Base-by-base conservation (phyloP, 1,140 invertebrate genomes). In the Hesperophylax magnus region DNA sequence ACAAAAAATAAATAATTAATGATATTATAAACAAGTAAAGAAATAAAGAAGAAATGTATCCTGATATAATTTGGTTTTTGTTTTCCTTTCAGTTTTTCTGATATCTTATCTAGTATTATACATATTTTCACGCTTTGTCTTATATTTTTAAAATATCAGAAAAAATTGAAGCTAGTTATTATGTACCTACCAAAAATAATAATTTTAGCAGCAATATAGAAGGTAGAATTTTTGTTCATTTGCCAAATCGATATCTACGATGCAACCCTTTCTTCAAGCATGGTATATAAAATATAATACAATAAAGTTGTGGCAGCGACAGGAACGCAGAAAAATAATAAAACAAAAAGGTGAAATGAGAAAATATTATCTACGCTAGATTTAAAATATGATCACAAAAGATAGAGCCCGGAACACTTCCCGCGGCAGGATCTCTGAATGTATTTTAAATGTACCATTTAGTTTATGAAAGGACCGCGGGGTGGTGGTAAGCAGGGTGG, bases 321-420 rank as follows among this genome's bases (percentile, higher is more conserved):
- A 47, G 39, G 39, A 14, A 47, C 14, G 39, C 39, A 47, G n/a
- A 47, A 47, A 47, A 47, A 47, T 0, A 14, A 47, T 47, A 47
- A 47, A 47, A 47, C 39, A 47, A 84, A 81, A 80, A 80, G 78
- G 31, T 71, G 74, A 82, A 84, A 84, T 84, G 83, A 84, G 83
- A 84, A 84, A 84, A 82, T 84, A 84, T 84, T 84, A 84, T 84
- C 83, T 82, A 82, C 80, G 78, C 78, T 82, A 84, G 83, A 84
- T 84, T 84, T 84, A 84, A 84, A 84, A 84, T 84, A 84, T 82
- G 76, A 82, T 84, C 83, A 79, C 83, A 82, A 80, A 84, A 84
- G 81, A 84, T 81, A 84, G 80, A 84, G 77, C 74, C 80, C 22
- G 79, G 60, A 71, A 79, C 31, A 71, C 65, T 77, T 72, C 69